Percentiles rank a stretch among this genome's conserved stretches.
These are phyloP conservation scores for Meteorus colon DNA, from an alignment of 2,888 invertebrate species.

Conservation along the genomic window DNA sequence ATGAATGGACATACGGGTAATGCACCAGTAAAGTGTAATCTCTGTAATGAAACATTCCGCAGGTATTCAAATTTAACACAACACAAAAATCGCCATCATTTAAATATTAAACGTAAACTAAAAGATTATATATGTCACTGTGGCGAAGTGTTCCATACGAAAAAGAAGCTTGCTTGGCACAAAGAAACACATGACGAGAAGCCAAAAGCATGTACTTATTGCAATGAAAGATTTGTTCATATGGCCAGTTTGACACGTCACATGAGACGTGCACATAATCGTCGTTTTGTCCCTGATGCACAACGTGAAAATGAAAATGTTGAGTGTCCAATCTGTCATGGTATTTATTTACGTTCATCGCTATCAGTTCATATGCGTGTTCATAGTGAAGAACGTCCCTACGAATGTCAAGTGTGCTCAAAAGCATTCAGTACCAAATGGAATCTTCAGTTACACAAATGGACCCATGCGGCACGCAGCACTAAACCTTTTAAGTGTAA, in stretches of 20 bases:
- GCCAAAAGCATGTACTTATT: constrained; percentile 88
- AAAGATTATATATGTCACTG: constrained; percentile 86
- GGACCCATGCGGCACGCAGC: constrained; percentile 90
- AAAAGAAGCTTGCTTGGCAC: constrained; percentile 90
- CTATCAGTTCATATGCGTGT: constrained; percentile 86
- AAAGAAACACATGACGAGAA: constrained; percentile 88
- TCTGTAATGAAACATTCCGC: constrained; percentile 87
- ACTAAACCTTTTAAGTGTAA: constrained; percentile 90
- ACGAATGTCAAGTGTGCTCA: constrained; percentile 87
- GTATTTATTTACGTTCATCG: constrained; percentile 85
- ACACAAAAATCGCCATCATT: constrained; percentile 86
- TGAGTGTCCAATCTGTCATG: constrained; percentile 86
- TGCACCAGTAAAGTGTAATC: constrained; percentile 85
- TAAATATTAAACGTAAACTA: constrained; percentile 81
- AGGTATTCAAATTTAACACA: constrained; percentile 90
- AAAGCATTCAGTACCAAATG: constrained; percentile 92
- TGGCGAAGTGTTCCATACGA: constrained; percentile 87
- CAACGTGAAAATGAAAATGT: constrained; percentile 80
- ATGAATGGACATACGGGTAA: constrained; percentile 88
- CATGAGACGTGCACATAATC: constrained; percentile 86
- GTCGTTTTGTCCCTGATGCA: constrained; percentile 81
- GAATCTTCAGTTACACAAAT: constrained; percentile 91
- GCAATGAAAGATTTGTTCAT: constrained; percentile 91
- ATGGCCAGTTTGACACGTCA: constrained; percentile 88
- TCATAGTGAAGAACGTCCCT: constrained; percentile 85